Conservation (phyloP, 2,888 invertebrate species). For the Acrocyrtus sp. region DNA sequence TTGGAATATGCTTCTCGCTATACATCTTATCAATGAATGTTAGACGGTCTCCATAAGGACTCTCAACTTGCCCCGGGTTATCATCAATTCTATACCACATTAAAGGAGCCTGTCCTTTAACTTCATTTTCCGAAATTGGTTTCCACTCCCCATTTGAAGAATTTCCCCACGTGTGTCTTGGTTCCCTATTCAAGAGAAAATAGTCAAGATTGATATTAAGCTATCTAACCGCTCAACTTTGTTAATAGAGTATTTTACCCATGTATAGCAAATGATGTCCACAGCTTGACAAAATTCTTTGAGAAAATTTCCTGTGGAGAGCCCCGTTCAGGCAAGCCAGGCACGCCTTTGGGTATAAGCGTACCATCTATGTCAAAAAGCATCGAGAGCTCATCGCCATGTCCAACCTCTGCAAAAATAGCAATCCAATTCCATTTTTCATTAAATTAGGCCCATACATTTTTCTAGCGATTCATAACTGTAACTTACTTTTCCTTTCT, state of each 20-base stretch:
- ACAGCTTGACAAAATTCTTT: constrained; percentile 28
- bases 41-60: constrained; percentile 20
- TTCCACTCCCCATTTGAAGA: background rate
- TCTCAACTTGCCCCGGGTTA: background rate
- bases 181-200: constrained; percentile 5
- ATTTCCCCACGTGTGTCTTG: constrained; percentile 19
- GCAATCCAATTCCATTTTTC: too few species aligned
- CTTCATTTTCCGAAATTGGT: constrained; percentile 9
- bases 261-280: constrained; percentile 26
- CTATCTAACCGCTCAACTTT: background rate
- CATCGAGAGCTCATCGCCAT: constrained; percentile 19
- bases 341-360: background rate
- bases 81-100: constrained; percentile 14
- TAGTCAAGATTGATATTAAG: background rate
- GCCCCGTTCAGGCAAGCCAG: background rate
- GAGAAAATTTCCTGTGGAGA: constrained; percentile 22
- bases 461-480: too few species aligned
- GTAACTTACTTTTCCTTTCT: background rate
- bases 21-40: constrained; percentile 20
- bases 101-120: constrained; percentile 7
- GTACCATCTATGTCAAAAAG: constrained; percentile 2
- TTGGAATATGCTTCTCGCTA: too few species aligned
- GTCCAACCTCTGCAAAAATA: constrained; percentile 17
- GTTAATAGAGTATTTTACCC: constrained; percentile 28
- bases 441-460: background rate